These are phyloP conservation scores for Bettongia penicillata DNA, from an alignment of 2,113 vertebrate genomes.

Conservation along the genomic window DNA sequence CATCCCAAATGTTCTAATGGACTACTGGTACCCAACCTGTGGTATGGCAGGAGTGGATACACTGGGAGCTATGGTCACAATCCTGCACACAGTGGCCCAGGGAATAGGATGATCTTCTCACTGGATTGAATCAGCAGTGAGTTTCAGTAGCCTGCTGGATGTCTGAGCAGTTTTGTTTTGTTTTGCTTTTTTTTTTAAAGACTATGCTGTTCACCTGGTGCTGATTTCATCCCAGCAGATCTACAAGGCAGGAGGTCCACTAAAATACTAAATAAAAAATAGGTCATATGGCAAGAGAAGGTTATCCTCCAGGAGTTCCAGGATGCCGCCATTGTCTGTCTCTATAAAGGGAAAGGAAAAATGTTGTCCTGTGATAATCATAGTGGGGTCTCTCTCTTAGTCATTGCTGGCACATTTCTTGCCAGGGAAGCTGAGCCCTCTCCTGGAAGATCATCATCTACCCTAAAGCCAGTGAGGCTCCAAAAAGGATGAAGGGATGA, in stretches of 20 bases:
- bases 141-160: neutral
- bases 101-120: neutral
- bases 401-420: neutral
- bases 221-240: neutral
- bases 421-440: neutral
- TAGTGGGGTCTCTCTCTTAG: neutral
- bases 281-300: neutral
- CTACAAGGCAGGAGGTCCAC: neutral
- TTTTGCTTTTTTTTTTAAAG: too few species aligned
- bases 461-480: neutral
- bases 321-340: neutral
- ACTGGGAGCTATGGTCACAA: neutral
- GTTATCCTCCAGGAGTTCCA: neutral
- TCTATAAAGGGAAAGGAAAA: neutral
- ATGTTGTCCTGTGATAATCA: neutral
- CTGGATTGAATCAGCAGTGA: neutral
- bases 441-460: too few species aligned
- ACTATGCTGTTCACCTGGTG: too few species aligned
- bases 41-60: neutral
- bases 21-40: neutral
- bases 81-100: neutral
- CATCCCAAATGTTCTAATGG: neutral
- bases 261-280: too few species aligned
- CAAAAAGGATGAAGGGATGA: neutral
- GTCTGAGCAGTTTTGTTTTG: neutral